Conservation (phyloP, 2,888 invertebrate genomes). For the Hydraecia micacea region DNA sequence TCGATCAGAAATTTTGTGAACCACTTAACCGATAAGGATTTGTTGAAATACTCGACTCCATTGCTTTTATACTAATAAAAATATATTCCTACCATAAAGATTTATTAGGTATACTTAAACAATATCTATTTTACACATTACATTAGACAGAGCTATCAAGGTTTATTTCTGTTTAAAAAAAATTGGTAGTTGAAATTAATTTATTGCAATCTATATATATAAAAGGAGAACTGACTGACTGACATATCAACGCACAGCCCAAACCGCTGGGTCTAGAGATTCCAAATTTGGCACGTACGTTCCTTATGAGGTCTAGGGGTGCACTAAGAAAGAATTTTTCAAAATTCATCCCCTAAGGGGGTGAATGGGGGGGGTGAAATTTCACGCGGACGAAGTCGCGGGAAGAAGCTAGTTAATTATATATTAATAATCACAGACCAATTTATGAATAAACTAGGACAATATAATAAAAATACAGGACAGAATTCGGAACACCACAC, state of each 20-base stretch:
- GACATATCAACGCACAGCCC: no score
- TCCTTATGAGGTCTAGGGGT: no score
- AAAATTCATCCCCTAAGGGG: no score
- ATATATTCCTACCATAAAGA: slow-evolving; percentile 20
- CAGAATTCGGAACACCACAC: no score
- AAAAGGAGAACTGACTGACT: no score
- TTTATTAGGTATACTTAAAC: slow-evolving; percentile 6
- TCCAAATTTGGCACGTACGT: no score
- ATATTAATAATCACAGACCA: not conserved
- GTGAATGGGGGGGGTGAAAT: no score
- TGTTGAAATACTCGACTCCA: slow-evolving; percentile 9
- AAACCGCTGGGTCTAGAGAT: no score
- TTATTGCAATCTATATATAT: no score
- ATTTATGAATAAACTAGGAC: not conserved
- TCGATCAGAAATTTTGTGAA: slow-evolving; percentile 6
- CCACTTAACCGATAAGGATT: slow-evolving; percentile 17
- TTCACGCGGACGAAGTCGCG: no score
- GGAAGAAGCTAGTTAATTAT: no score
- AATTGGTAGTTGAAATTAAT: slow-evolving; percentile 18
- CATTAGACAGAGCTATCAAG: not conserved
- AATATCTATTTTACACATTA: slow-evolving; percentile 14
- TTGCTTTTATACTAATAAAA: slow-evolving; percentile 13
- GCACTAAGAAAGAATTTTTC: no score
- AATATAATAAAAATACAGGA: not conserved
- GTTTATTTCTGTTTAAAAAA: slow-evolving; percentile 24